Base-by-base conservation (phyloP, 2,888 invertebrate species). In the Bellardia pandia region DNA sequence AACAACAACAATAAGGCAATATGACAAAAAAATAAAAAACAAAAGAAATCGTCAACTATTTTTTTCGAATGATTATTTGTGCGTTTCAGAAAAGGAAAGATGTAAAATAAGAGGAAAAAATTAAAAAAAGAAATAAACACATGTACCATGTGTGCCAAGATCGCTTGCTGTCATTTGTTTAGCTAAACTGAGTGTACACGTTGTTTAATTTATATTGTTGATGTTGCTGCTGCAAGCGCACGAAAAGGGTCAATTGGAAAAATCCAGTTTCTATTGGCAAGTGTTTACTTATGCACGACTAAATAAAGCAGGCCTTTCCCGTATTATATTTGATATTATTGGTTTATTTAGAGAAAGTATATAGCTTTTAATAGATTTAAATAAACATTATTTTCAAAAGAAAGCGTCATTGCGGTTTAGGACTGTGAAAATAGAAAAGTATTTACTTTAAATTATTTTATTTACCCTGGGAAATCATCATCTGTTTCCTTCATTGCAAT, bases 81-180 rank as follows among this genome's bases (percentile, higher is more conserved):
- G 45, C 56, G 14, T 71, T 77, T 74, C 30, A 40, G 40, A 82
- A 23, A 23, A 58, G 69, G 58, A 23, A 68, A 77, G 14, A 48
- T 8, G 45, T 6, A 42, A 69, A 74, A 62, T 30, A 60, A 14
- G 69, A 71, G 40, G 40, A 53, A 45, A 16, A 81, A 16, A 69
- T 56, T 40, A 30, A 79, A 78, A 58, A 68, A 7, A 42, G 37
- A 71, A 69, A 60, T 40, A 45, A 84, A 82, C 82, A 82, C 77
- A 91, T 91, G 91, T 89, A 91, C 91, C 93, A 93, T 92, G 90
- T 93, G 93, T 92, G 92, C 90, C 90, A 90, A 90, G 91, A 90
- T 89, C 91, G 88, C 86, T 89, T 90, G 88, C 86, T 89, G 85
- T 86, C 85, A 86, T 86, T 87, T 87, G 88, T 87, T 87, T 86